Percentiles rank a stretch among this genome's conserved stretches.
phyloP scores from a whole-genome alignment of 2,797 vertebrate species.

The Squalus acanthias region DNA sequence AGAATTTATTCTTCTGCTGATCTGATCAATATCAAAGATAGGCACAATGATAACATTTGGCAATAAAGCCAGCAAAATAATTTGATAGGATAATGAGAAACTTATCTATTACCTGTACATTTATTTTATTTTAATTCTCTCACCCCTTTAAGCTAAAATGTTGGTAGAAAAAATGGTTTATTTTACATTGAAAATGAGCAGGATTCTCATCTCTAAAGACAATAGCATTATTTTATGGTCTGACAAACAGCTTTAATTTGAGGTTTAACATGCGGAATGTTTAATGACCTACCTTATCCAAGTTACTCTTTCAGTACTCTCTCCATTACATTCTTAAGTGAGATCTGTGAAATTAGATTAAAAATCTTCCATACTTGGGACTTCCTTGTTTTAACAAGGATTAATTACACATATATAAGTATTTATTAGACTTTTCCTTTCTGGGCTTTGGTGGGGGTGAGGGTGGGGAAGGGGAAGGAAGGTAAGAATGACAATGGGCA shows the following conservation, averaged over 20 bases:
- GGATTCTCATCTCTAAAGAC: background rate
- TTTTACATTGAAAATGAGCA: no score
- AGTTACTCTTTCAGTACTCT: background rate
- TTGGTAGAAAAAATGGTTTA: background rate
- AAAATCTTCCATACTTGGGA: background rate
- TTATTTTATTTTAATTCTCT: background rate
- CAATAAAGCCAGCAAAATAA: background rate
- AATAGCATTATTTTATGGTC: background rate
- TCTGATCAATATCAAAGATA: constrained; percentile 4
- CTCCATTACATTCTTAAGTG: background rate
- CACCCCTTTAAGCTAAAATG: background rate
- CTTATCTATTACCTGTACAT: background rate
- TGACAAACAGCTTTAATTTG: background rate
- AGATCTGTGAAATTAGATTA: background rate
- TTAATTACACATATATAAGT: background rate
- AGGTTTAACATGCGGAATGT: background rate
- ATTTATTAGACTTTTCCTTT: background rate
- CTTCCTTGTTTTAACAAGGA: background rate
- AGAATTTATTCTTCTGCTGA: background rate
- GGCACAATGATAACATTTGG: background rate
- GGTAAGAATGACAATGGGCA: background rate
- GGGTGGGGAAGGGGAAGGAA: background rate
- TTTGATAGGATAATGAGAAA: background rate
- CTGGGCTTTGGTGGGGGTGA: background rate
- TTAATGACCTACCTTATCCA: background rate